Base-by-base conservation (phyloP, 1,140 invertebrate species). In the Limonius californicus region DNA sequence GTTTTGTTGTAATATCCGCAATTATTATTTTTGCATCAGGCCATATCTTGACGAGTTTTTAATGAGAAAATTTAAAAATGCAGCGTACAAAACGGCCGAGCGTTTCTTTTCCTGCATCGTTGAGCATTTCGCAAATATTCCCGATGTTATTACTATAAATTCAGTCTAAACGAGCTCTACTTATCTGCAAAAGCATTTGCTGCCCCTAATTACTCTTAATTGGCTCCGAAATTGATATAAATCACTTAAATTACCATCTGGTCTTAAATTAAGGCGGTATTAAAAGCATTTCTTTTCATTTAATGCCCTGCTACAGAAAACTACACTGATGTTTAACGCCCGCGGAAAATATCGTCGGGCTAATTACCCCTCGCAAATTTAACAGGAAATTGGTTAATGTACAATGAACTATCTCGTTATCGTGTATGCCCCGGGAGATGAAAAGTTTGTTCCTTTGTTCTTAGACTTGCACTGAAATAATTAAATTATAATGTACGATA, bases 251-350 rank as follows among this genome's bases (percentile, higher is more conserved):
- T 57, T 35, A 18, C 54, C 54, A 35, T 39, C 35, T 57, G 21
- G 15, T 57, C 14, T 57, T 39, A 14, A 19, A 39, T 30, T 57
- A 21, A 32, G 32, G 54, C 12, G 19, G 35, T 57, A 57, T 57
- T 57, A 57, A 57, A 57, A 57, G 30, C 54, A 57, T 57, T 32
- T 57, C 54, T 57, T 57, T 57, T 39, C 35, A 39, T 39, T 39
- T 39, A 39, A 39, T 39, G 35, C 35, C n/a, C 35, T 9, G n/a
- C 35, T 11, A 39, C 35, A 14, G 35, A 9, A 14, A 39, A 39
- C 35, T 39, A 39, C 35, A 39, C 35, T 39, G n/a, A 39, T 39
- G 35, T 39, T 39, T 14, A 39, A 39, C 35, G 8, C n/a, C 35
- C n/a, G 35, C 2, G 11, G 2, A 39, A 39, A 39, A 39, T 39